phyloP scores from a whole-genome alignment of 2,888 invertebrate species.

The Epirrhoe alternata region DNA sequence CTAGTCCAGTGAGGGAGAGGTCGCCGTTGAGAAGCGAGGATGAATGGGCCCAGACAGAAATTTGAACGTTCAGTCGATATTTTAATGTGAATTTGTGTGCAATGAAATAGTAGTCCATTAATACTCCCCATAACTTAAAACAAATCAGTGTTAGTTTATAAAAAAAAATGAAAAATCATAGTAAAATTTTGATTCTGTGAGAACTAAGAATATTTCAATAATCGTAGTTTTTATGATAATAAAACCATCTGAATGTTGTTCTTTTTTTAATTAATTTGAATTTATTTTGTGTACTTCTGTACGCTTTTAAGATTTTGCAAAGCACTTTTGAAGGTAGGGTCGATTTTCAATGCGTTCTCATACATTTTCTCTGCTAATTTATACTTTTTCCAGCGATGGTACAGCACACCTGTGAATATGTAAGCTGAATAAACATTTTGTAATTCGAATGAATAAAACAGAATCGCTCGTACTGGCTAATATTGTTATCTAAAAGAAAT shows the following conservation, averaged over 20 bases:
- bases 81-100: not conserved
- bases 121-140: not conserved
- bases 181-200: not conserved
- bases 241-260: constrained; percentile 26
- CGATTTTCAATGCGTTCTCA: constrained; percentile 88
- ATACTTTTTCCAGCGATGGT: constrained; percentile 95
- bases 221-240: constrained; percentile 20
- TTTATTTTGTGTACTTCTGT: constrained; percentile 15
- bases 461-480: too few species aligned
- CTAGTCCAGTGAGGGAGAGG: constrained; percentile 8
- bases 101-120: not conserved
- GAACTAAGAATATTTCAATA: not conserved
- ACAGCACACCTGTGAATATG: constrained; percentile 90
- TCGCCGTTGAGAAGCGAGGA: constrained; percentile 20
- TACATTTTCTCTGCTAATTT: constrained; percentile 91
- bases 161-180: not conserved
- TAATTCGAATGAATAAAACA: not conserved
- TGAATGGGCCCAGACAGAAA: constrained; percentile 8
- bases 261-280: not conserved
- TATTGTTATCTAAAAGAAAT: too few species aligned
- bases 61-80: not conserved
- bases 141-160: not conserved
- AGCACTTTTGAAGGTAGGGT: constrained; percentile 89
- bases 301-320: constrained; percentile 86
- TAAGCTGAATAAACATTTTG: not conserved